Conservation (phyloP, 2,888 invertebrate species). For the Harmothoe impar region DNA sequence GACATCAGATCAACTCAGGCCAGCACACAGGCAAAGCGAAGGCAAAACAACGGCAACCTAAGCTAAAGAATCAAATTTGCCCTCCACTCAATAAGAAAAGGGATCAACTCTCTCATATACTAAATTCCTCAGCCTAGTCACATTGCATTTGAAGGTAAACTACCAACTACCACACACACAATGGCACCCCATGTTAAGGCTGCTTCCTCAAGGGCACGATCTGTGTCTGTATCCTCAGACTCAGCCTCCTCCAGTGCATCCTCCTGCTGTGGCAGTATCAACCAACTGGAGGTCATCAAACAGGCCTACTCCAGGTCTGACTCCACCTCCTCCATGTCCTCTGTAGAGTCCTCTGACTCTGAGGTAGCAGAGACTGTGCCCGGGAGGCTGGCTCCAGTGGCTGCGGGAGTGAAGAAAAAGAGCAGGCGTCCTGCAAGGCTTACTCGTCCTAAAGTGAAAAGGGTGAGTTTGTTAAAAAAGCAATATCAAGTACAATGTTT, state of each 20-base stretch:
- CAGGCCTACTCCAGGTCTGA: conserved; percentile 2
- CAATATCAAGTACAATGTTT: not conserved
- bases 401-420: not conserved
- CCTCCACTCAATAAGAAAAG: too few relatives aligned
- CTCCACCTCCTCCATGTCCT: not conserved
- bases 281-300: conserved; percentile 3
- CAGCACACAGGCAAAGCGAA: too few relatives aligned
- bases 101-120: too few relatives aligned
- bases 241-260: not conserved
- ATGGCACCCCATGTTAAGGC: not conserved
- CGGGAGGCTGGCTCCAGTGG: not conserved
- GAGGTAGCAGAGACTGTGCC: not conserved
- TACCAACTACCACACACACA: not conserved
- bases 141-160: not conserved
- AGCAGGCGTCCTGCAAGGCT: not conserved
- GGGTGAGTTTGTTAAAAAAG: not conserved
- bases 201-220: not conserved
- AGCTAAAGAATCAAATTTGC: not conserved
- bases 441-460: not conserved
- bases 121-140: not conserved
- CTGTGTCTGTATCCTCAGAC: not conserved
- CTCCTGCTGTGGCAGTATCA: not conserved
- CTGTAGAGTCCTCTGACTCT: not conserved
- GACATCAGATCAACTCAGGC: too few relatives aligned
- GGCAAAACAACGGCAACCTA: too few relatives aligned